Evolutionary conservation across 2,888 invertebrate species (phyloP).

Genomic region (Drosophila neutralis): DNA sequence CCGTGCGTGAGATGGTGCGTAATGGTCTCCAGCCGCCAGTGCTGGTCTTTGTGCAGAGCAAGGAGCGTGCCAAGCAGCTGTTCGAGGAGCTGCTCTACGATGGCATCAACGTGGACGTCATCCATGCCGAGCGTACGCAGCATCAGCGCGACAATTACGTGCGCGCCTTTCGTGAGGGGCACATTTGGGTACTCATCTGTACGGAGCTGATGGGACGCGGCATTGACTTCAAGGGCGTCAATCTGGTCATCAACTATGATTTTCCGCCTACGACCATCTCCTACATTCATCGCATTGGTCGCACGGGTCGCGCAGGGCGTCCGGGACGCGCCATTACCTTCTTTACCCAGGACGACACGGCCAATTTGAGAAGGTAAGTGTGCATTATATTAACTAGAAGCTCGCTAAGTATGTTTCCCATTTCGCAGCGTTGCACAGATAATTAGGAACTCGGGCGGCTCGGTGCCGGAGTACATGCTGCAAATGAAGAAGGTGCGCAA

Average conservation of each 20-base stretch:
- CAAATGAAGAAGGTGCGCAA: constrained; percentile 89
- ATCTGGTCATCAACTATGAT: constrained; percentile 98
- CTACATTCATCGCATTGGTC: constrained; percentile 94
- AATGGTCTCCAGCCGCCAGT: constrained; percentile 96
- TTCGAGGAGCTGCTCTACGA: constrained; percentile 96
- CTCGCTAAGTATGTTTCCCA: background rate
- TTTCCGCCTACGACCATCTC: constrained; percentile 95
- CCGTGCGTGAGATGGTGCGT: constrained; percentile 92
- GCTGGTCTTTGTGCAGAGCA: constrained; percentile 90
- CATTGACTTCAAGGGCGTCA: constrained; percentile 98
- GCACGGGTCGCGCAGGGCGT: constrained; percentile 97
- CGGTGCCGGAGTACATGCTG: constrained; percentile 96
- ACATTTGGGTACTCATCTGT: constrained; percentile 97
- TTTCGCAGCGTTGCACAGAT: constrained; percentile 93
- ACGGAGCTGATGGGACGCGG: constrained; percentile 98
- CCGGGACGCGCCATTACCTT: constrained; percentile 96
- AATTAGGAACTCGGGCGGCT: constrained; percentile 95
- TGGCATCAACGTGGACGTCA: constrained; percentile 96
- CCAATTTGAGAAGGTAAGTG: constrained; percentile 91
- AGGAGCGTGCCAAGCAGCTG: constrained; percentile 95
- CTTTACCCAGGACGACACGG: constrained; percentile 95
- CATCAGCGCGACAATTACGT: constrained; percentile 96
- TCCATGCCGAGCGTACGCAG: constrained; percentile 96
- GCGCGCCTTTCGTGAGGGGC: constrained; percentile 94
- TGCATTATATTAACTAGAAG: background rate